Evolutionary conservation across 2,888 invertebrate species (phyloP), one percentile per base, ranked within the genome.

Genomic region (Aspidiotus destructor): DNA sequence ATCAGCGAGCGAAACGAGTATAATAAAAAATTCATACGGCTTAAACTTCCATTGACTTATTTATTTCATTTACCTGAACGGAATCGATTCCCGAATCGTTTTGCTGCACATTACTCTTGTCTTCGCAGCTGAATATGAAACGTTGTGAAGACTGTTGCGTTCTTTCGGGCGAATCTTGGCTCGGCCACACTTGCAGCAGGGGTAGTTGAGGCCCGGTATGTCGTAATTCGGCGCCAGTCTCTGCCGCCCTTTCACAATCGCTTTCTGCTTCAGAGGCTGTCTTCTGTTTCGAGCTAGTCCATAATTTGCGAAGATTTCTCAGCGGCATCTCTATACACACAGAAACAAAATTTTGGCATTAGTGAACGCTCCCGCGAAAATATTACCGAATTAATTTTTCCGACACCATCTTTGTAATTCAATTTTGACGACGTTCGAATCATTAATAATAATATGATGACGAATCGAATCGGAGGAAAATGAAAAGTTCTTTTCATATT

Each of bases 41-140:
- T 28, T 28, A 3, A 28, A 28, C 28, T 3, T 28, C 5, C 28
- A 28, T 28, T 28, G 28, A 28, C 28, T 28, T 28, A 28, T 28
- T 28, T 28, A 28, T 28, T 28, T 28, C 28, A 2, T 48, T 72
- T 73, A 86, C 86, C 81, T 86, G 86, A 71, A 84, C 83, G 13
- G 86, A 86, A 73, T 86, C 86, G 75, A 86, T 87, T 70, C 86
- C 86, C 16, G 86, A 86, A 76, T 87, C 86, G 73, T 82, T 72
- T 62, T 74, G 74, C 44, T 64, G 69, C 8, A 70, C 60, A 16
- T 71, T 70, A 40, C 71, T 71, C 42, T 70, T 68, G 52, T 73
- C 74, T 75, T 79, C 76, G 72, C 78, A 81, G 53, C 85, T 85
- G 74, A 86, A 86, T 64, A 86, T 80, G 76, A 86, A 86, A 75